phyloP scores from a whole-genome alignment of 1,140 invertebrate species.

The Drosophila ananassae region DNA sequence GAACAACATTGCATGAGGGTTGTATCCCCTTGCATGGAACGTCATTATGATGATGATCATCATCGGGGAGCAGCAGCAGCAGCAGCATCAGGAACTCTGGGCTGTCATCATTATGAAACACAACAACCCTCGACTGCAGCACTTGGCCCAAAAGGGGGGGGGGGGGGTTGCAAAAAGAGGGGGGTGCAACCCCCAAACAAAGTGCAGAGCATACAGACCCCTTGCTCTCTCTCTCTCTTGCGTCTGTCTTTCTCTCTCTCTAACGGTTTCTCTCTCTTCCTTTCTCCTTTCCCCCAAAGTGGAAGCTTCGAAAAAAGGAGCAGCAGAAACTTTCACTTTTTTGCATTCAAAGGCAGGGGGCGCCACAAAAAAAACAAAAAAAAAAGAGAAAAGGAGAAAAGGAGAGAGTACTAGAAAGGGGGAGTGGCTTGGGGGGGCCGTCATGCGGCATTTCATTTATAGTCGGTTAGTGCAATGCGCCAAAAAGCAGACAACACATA shows the following conservation, averaged over 20 bases:
- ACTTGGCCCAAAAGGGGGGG: conserved; percentile 34
- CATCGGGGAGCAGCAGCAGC: conserved; percentile 9
- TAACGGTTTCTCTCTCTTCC: neutral
- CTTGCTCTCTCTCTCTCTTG: neutral
- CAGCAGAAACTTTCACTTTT: conserved; percentile 79
- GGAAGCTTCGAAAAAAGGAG: conserved; percentile 49
- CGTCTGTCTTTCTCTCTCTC: neutral
- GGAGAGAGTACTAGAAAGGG: neutral
- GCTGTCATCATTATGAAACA: conserved; percentile 76
- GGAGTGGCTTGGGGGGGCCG: conserved; percentile 33
- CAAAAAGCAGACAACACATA: conserved; percentile 70
- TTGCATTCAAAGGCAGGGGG: conserved; percentile 47
- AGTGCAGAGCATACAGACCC: conserved; percentile 56
- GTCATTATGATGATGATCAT: conserved; percentile 39
- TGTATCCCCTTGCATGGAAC: conserved; percentile 58
- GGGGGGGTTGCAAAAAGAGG: neutral
- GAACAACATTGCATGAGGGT: conserved; percentile 65
- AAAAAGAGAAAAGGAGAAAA: neutral
- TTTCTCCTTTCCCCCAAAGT: neutral
- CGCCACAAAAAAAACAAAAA: neutral
- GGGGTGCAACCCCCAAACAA: conserved; percentile 49
- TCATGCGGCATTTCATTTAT: conserved; percentile 75
- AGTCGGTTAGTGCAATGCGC: conserved; percentile 74
- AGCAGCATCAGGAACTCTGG: conserved; percentile 59
- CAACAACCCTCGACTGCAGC: conserved; percentile 76